Conservation (phyloP, 2,113 vertebrate genomes). For the Centropristis striata region DNA sequence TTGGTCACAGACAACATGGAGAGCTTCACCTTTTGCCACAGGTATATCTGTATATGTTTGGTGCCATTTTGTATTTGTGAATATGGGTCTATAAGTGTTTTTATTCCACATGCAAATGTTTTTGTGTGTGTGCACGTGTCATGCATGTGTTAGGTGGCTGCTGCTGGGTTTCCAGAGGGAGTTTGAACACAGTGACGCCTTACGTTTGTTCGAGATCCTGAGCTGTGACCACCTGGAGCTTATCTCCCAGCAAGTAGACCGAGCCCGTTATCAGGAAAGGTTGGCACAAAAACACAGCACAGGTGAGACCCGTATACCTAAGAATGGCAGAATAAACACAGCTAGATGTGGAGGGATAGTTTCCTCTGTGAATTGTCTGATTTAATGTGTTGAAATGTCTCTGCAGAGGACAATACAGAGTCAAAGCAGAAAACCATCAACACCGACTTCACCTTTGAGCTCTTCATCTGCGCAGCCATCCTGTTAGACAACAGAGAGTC, state of each 20-base stretch:
- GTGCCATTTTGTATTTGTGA: neutral
- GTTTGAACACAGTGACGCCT: constrained; percentile 86
- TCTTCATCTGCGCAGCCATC: constrained; percentile 88
- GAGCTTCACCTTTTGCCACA: constrained; percentile 87
- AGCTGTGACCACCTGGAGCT: constrained; percentile 87
- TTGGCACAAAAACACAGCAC: constrained; percentile 70
- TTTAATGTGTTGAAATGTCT: neutral
- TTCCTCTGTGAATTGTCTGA: neutral
- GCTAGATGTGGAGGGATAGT: neutral
- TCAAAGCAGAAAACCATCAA: constrained; percentile 78
- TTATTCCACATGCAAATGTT: neutral
- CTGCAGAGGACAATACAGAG: constrained; percentile 68
- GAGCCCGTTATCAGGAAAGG: constrained; percentile 81
- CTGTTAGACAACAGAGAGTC: constrained; percentile 83
- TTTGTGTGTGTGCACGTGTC: neutral
- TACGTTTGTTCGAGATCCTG: constrained; percentile 88
- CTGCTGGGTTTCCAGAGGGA: constrained; percentile 89
- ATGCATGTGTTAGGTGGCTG: constrained; percentile 82
- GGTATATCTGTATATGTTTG: constrained; percentile 60
- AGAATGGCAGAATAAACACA: neutral
- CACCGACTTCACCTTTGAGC: constrained; percentile 87
- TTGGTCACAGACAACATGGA: constrained; percentile 84
- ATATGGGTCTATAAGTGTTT: neutral
- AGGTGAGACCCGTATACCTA: constrained; percentile 67
- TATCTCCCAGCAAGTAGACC: constrained; percentile 85